These are phyloP conservation scores for Leptobrachium ailaonicum DNA, from an alignment of 2,113 vertebrate genomes.

Conservation along the genomic window DNA sequence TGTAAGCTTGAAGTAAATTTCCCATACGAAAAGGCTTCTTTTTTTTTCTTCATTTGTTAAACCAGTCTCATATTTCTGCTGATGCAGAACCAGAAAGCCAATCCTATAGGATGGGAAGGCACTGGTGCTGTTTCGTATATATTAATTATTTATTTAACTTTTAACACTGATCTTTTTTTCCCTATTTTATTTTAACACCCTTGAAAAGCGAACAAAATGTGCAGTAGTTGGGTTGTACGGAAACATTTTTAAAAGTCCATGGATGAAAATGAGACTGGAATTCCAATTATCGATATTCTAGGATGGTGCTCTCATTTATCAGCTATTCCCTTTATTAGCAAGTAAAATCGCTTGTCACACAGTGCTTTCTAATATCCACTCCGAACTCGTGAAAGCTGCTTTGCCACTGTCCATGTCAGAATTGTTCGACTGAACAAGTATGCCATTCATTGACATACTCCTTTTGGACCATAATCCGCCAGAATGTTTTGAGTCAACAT, in stretches of 20 bases:
- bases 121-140: slow-evolving; percentile 71
- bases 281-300: slow-evolving; percentile 62
- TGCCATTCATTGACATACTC: slow-evolving; percentile 89
- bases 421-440: slow-evolving; percentile 72
- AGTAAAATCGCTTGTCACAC: slow-evolving; percentile 72
- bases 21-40: slow-evolving; percentile 75
- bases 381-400: slow-evolving; percentile 77
- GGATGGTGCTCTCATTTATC: slow-evolving; percentile 62
- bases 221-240: slow-evolving; percentile 56
- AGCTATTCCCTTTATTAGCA: slow-evolving; percentile 54
- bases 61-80: slow-evolving; percentile 64
- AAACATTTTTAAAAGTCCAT: slow-evolving; percentile 60
- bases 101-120: slow-evolving; percentile 78
- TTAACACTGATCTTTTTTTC: slow-evolving; percentile 55
- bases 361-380: slow-evolving; percentile 93
- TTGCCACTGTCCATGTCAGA: slow-evolving; percentile 67
- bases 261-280: slow-evolving; percentile 65
- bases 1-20: slow-evolving; percentile 69
- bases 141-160: slow-evolving; percentile 46
- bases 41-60: slow-evolving; percentile 62
- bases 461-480: slow-evolving; percentile 76
- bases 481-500: slow-evolving; percentile 63
- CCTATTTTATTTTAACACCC: slow-evolving; percentile 52
- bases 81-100: slow-evolving; percentile 64
- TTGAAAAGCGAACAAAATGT: slow-evolving; percentile 47